These are phyloP conservation scores for Nesogale talazaci DNA, from an alignment of 2,113 vertebrate species.

Conservation along the genomic window DNA sequence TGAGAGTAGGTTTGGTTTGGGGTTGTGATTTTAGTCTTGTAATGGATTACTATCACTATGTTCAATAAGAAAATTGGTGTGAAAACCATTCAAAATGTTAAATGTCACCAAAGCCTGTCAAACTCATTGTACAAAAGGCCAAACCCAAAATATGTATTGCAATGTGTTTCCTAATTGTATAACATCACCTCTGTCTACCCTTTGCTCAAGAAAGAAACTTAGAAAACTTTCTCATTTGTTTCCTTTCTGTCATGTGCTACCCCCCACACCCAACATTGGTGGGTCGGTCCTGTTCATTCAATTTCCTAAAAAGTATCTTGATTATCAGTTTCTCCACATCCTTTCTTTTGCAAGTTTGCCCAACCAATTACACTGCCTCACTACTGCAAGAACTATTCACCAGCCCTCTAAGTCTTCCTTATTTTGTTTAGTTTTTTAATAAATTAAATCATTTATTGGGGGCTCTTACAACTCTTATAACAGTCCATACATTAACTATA, in stretches of 20 bases:
- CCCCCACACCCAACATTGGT: too few species aligned
- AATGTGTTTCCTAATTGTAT: neutral
- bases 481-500: too few species aligned
- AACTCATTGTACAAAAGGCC: neutral
- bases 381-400: neutral
- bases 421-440: neutral
- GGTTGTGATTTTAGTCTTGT: too few species aligned
- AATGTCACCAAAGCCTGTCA: neutral
- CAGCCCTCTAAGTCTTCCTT: neutral
- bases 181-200: neutral
- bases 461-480: too few species aligned
- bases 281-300: neutral
- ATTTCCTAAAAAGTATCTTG: neutral
- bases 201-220: neutral
- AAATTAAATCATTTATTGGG: too few species aligned
- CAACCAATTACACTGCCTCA: neutral
- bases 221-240: neutral
- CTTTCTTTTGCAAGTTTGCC: neutral
- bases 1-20: too few species aligned
- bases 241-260: neutral
- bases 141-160: slow-evolving; percentile 9
- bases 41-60: neutral
- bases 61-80: neutral
- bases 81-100: neutral
- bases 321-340: neutral